Evolutionary conservation across 2,113 vertebrate genomes (phyloP).

Genomic region (Bubalus kerabau): DNA sequence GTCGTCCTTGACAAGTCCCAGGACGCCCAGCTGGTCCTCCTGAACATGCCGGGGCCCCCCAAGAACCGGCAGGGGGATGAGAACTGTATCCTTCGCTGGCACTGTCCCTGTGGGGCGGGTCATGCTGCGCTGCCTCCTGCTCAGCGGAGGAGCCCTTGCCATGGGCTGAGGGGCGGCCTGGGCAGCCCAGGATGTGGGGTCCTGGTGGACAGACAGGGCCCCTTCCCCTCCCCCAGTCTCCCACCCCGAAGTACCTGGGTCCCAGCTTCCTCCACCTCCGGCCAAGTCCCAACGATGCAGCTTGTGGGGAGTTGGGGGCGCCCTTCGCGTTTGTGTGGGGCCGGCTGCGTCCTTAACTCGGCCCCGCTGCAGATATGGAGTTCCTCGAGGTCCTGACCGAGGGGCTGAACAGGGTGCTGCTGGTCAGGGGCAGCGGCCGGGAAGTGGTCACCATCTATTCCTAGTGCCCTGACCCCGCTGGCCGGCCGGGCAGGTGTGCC

Average conservation of each 20-base stretch:
- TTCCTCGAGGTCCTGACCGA: conserved; percentile 96
- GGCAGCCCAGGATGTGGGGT: not conserved
- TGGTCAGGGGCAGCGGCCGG: conserved; percentile 93
- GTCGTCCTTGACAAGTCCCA: conserved; percentile 93
- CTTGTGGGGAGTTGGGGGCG: accelerated
- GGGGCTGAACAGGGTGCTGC: conserved; percentile 90
- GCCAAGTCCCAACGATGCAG: accelerated
- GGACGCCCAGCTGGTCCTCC: conserved; percentile 91
- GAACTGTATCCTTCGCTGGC: conserved; percentile 92
- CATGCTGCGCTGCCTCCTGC: accelerated
- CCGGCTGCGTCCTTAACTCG: not conserved
- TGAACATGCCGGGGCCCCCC: conserved; percentile 97
- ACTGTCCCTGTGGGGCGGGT: accelerated
- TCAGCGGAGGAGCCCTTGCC: not conserved
- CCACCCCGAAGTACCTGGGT: not conserved
- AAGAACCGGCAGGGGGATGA: conserved; percentile 92
- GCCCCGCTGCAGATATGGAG: conserved; percentile 89
- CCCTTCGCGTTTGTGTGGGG: accelerated
- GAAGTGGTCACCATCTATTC: conserved; percentile 99
- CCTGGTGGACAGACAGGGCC: not conserved
- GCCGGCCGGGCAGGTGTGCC: not conserved
- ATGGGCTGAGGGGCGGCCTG: not conserved
- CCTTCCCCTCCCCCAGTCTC: not conserved
- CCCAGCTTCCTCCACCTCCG: not conserved
- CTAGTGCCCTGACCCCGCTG: conserved; percentile 52